A percentile compares a stretch with the other conserved stretches of the same genome.
Conservation (phyloP, 2,888 invertebrate species). For the Nomada goodeniana region DNA sequence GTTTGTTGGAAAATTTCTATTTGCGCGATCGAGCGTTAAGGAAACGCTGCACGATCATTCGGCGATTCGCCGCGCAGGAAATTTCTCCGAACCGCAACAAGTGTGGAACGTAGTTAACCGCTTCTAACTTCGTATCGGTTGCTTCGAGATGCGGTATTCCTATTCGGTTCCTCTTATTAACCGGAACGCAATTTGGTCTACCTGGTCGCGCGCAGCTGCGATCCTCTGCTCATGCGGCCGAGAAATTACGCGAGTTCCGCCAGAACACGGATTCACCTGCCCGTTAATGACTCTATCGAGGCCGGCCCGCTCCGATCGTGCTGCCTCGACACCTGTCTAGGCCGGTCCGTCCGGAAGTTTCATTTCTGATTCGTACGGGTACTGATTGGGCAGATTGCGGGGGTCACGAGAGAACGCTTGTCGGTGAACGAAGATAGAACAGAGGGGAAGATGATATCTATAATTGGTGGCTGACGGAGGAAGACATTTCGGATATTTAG, state of each 20-base stretch:
- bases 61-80: slow-evolving; percentile 18
- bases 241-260: slow-evolving; percentile 61
- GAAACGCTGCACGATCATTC: neutral
- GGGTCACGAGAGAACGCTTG: neutral
- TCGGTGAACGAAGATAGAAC: neutral
- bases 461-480: neutral
- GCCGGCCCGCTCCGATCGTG: slow-evolving; percentile 28
- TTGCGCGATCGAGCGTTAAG: neutral
- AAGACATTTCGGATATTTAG: neutral
- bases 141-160: slow-evolving; percentile 23
- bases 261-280: slow-evolving; percentile 73
- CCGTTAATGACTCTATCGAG: slow-evolving; percentile 76
- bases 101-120: slow-evolving; percentile 30
- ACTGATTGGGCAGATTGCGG: neutral
- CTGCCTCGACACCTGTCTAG: slow-evolving; percentile 68
- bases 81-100: slow-evolving; percentile 11
- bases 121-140: slow-evolving; percentile 23
- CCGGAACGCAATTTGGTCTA: slow-evolving; percentile 57
- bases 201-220: slow-evolving; percentile 59
- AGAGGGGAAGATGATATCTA: neutral
- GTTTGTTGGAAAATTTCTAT: neutral
- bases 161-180: slow-evolving; percentile 69
- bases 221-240: slow-evolving; percentile 54
- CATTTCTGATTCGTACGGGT: slow-evolving; percentile 16
- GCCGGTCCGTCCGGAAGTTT: slow-evolving; percentile 22